Base-by-base conservation (phyloP, 2,888 invertebrate species). In the Trichopria drosophilae region DNA sequence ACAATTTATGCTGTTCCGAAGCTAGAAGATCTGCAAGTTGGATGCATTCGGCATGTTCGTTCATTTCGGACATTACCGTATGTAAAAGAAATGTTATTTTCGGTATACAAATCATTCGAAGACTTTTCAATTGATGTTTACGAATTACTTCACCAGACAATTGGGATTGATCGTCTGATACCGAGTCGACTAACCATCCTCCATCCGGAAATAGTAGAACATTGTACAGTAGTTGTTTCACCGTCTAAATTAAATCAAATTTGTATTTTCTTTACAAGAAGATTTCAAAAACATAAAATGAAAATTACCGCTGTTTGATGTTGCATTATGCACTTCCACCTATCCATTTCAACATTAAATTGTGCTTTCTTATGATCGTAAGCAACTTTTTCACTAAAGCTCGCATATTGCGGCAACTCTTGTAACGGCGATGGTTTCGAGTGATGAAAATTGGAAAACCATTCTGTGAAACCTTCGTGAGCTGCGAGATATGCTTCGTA, bases 371-470 rank as follows among this genome's bases (percentile, higher is more conserved):
- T 84, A 67, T 95, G 94, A 69, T 96, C 93, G 67, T 87, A 83
- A 2, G 91, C 91, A 18, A 95, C 88, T 73, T 89, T 88, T 67
- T 95, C 93, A 0, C 92, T 86, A 69, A 94, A 94, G 37, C 86
- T 84, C 5, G 85, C 83, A 63, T 81, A 81, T 12, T 80, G 68
- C 0, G 80, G 74, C 22, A 84, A 72, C 10, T 80, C 76, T 29
- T 84, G 82, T 1, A 89, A 84, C 55, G 84, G 82, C 45, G 81
- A 80, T 0, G 95, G 96, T 72, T 86, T 86, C 1, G 84, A 86
- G 67, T 89, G 86, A 68, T 91, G 85, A 60, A 82, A 90, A 66
- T 90, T 85, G 58, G 87, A 84, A 61, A 90, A 90, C 95, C 95
- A 96, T 63, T 90, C 88, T 57, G 87, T 86, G 76, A 93, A 95